Evolutionary conservation across 2,113 vertebrate species (phyloP), one percentile per base, ranked within the genome.

Genomic region (Aptenodytes patagonicus): DNA sequence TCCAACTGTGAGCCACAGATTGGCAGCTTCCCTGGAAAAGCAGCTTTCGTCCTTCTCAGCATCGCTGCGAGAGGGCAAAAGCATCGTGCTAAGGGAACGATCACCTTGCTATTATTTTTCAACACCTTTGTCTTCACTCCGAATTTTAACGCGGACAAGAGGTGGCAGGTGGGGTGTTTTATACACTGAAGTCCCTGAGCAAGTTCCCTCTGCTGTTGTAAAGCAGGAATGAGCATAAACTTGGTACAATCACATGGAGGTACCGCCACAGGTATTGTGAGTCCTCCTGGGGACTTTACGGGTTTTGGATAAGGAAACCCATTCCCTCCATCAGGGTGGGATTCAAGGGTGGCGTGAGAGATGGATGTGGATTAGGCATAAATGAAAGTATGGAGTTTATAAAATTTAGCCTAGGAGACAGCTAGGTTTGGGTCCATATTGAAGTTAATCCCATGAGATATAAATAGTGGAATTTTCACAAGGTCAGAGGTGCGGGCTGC

Each of bases 11-110:
- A 89, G 44, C 80, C 55, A 28, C 51, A 29, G 6, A 0, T 31
- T 76, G 68, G 68, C 64, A 80, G 11, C 12, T 15, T 84, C 65
- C 44, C 47, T 81, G 52, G 47, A 51, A 91, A 91, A 93, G 75
- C 42, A 91, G 29, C n/a, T 94, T 91, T 87, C 3, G 1, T 47
- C 55, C 38, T 70, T 58, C 55, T 46, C 60, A 62, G 51, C 20
- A 25, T 49, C 10, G 1, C 52, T 69, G n/a, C 1, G 5, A 76
- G 52, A 85, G 29, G 31, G 26, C 44, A 62, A 83, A 79, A 18
- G n/a, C 55, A 54, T 40, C 0, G 2, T 44, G 22, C n/a, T 26
- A 60, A 60, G 5, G 24, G 29, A 89, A n/a, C 0, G 4, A 13
- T n/a, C 46, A 31, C 44, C 61, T 66, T 60, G 49, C 17, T 58